Conservation (phyloP, 2,797 vertebrate genomes). For the Enteromius radiatus region DNA sequence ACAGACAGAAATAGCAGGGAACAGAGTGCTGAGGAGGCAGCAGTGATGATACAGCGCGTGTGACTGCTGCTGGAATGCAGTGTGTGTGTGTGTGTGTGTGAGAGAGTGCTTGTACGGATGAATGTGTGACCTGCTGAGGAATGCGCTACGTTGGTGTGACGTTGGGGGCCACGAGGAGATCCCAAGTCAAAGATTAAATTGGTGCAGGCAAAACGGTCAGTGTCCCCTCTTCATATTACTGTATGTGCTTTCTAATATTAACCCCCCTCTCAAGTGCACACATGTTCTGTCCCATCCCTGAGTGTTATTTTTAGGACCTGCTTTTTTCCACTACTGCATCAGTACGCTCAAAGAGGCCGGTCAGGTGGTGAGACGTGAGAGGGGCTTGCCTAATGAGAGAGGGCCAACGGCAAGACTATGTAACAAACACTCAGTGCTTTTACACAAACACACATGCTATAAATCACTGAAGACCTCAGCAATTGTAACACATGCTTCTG, state of each 20-base stretch:
- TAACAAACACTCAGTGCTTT: constrained; percentile 32
- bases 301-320: constrained; percentile 78
- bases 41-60: constrained; percentile 72
- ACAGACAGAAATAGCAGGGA: constrained; percentile 41
- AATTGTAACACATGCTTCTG: constrained; percentile 13
- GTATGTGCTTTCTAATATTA: constrained; percentile 82
- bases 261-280: constrained; percentile 42
- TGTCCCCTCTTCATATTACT: constrained; percentile 46
- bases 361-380: constrained; percentile 50
- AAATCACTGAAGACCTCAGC: constrained; percentile 25
- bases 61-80: constrained; percentile 68
- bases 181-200: constrained; percentile 65
- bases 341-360: constrained; percentile 36
- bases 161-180: constrained; percentile 61
- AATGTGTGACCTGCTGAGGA: constrained; percentile 62
- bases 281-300: constrained; percentile 54
- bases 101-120: constrained; percentile 17
- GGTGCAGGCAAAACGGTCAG: constrained; percentile 56
- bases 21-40: constrained; percentile 6
- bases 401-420: constrained; percentile 23
- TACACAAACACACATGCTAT: constrained; percentile 40
- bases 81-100: constrained; percentile 55
- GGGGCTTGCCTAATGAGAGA: constrained; percentile 48
- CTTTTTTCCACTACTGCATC: constrained; percentile 85
- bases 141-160: constrained; percentile 62